phyloP scores from a whole-genome alignment of 2,113 vertebrate species.

The Pachyramphus minor region DNA sequence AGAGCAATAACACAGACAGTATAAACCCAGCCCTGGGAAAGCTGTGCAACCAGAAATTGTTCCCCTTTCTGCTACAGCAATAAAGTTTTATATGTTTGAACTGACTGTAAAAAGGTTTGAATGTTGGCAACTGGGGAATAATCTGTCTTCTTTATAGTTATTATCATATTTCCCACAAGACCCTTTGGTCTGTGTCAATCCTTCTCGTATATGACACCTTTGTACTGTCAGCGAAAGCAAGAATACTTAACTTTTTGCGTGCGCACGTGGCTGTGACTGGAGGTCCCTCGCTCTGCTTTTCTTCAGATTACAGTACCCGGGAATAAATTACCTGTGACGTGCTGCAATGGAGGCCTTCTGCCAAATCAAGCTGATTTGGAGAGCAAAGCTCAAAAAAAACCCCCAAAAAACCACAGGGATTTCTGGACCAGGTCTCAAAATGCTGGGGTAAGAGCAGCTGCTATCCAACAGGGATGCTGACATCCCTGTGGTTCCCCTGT shows the following conservation, averaged over 20 bases:
- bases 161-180: conserved; percentile 92
- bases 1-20: conserved; percentile 91
- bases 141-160: conserved; percentile 95
- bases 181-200: conserved; percentile 87
- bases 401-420: background rate
- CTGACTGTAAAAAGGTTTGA: conserved; percentile 95
- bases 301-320: conserved; percentile 75
- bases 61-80: conserved; percentile 92
- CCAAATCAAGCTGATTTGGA: conserved; percentile 67
- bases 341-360: conserved; percentile 67
- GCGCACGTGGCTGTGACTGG: conserved; percentile 52
- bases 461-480: background rate
- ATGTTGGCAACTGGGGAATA: conserved; percentile 94
- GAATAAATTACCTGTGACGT: conserved; percentile 79
- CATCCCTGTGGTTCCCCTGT: background rate
- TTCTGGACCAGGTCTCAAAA: background rate
- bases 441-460: background rate
- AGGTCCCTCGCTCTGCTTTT: conserved; percentile 74
- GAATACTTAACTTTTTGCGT: conserved; percentile 75
- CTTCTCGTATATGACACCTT: conserved; percentile 87
- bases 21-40: conserved; percentile 93
- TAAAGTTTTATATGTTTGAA: conserved; percentile 99
- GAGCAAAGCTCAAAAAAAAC: background rate
- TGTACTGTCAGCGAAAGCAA: conserved; percentile 84
- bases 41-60: conserved; percentile 84